Evolutionary conservation across 2,797 vertebrate species (phyloP).

Genomic region (Onychomys arenicola): DNA sequence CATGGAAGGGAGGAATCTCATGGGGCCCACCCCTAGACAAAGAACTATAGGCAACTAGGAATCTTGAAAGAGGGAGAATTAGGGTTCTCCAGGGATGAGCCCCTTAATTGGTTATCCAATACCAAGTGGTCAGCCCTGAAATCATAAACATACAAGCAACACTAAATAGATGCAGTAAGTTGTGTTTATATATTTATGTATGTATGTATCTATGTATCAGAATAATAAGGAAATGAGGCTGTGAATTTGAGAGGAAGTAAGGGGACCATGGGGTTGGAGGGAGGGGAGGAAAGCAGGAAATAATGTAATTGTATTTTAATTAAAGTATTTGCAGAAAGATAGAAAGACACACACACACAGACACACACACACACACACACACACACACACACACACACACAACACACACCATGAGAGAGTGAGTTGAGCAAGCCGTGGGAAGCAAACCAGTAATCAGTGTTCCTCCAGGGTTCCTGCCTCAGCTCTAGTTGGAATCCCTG

Average conservation of each 20-base stretch:
- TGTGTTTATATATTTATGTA: not conserved
- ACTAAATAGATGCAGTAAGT: not conserved
- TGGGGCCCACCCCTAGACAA: not conserved
- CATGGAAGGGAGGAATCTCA: not conserved
- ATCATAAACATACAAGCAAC: not conserved
- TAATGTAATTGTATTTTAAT: not conserved
- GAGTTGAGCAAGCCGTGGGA: not conserved
- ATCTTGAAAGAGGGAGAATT: not conserved
- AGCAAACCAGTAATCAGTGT: not conserved
- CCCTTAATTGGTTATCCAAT: not conserved
- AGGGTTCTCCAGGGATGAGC: too few relatives aligned
- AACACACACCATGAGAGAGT: not conserved
- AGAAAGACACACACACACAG: not conserved
- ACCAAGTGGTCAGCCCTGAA: not conserved
- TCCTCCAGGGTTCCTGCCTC: not conserved
- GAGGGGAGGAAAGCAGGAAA: not conserved
- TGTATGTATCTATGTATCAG: not conserved
- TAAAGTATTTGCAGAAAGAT: not conserved
- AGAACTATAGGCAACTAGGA: not conserved
- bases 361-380: not conserved
- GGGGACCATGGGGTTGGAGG: not conserved
- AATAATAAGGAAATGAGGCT: not conserved
- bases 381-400: not conserved
- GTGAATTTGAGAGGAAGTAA: not conserved
- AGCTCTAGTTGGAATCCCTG: not conserved